Evolutionary conservation across 1,140 invertebrate species (phyloP), one percentile per base, ranked within the genome.

Genomic region (Bombus turneri): DNA sequence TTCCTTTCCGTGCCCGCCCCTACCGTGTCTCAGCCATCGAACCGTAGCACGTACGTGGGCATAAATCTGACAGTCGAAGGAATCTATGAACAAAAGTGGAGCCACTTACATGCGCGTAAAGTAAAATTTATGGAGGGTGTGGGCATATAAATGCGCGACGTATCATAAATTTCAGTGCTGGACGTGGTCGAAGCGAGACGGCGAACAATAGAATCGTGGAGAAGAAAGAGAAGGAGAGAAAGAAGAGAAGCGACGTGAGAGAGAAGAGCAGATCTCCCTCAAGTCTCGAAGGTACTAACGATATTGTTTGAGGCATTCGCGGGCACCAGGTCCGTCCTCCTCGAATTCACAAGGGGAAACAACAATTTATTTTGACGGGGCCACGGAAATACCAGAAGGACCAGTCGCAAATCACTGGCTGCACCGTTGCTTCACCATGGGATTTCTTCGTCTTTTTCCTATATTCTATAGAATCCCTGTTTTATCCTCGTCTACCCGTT

Each of bases 51-150:
- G 81, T 88, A 88, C 90, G 82, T 83, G 71, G 82, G 78, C 82
- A 93, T 94, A 94, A 93, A 93, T 94, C 93, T 91, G 92, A 92
- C 93, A 91, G 89, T 83, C 88, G 88, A 88, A 93, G 91, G 89
- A 93, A 94, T 94, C 93, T 94, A 94, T 94, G 93, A 93, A 94
- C 93, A 94, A 93, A 94, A 93, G 91, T 93, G 91, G 92, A 93
- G 93, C 92, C 92, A 94, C 93, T 93, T 94, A 94, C 88, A 91
- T 91, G 89, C 89, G 92, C 91, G 90, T 92, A 92, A 93, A 94
- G 91, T 87, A 88, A 86, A 93, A 94, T 94, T 93, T 93, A 94
- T 93, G 91, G 87, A 71, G 84, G 85, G 68, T 73, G 81, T 83
- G 86, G 87, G 92, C 93, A 93, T 93, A 93, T 93, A 92, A 93